Conservation (phyloP, 2,113 vertebrate genomes). For the Tychaedon coryphoeus region DNA sequence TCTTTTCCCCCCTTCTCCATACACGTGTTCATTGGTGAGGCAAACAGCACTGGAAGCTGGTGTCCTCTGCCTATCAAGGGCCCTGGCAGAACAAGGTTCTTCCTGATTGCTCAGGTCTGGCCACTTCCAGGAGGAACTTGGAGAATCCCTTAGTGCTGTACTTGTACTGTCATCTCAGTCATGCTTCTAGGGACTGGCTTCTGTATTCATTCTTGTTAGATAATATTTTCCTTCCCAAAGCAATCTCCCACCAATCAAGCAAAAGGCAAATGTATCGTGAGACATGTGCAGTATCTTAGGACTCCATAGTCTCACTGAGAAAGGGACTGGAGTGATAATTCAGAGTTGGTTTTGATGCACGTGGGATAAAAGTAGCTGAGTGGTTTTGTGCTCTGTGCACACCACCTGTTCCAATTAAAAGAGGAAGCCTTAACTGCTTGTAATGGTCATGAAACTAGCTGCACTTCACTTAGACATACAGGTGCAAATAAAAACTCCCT, state of each 20-base stretch:
- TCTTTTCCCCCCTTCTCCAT: not conserved
- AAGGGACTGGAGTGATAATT: not conserved
- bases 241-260: not conserved
- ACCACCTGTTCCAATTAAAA: slow-evolving; percentile 55
- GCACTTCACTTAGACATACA: not conserved
- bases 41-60: not conserved
- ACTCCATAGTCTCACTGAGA: not conserved
- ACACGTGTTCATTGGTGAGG: not conserved
- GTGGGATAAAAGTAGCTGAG: not conserved
- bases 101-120: not conserved
- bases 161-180: not conserved
- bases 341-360: not conserved
- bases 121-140: not conserved
- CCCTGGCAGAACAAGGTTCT: not conserved
- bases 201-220: not conserved
- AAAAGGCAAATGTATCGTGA: not conserved
- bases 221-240: not conserved
- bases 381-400: not conserved
- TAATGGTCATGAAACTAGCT: slow-evolving; percentile 16
- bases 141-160: not conserved
- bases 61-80: not conserved
- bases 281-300: not conserved
- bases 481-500: not conserved
- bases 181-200: not conserved
- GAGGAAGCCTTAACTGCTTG: slow-evolving; percentile 39